Percentiles rank a stretch among this genome's conserved stretches.
Evolutionary conservation across 2,113 vertebrate species (phyloP).

Genomic region (Chauna torquata): DNA sequence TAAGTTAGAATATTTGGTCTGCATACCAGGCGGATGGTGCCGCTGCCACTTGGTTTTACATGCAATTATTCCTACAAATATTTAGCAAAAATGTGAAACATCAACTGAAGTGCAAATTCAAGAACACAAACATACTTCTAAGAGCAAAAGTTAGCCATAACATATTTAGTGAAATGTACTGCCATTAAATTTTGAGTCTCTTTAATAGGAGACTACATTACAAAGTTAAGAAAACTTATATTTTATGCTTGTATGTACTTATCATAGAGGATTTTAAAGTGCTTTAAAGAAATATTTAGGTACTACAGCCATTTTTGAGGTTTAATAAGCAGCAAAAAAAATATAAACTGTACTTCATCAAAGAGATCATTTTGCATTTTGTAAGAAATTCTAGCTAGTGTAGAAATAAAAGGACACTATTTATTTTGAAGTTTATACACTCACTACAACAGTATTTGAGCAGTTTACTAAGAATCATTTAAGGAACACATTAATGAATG

Average conservation of each 20-base stretch:
- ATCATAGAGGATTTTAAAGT: not conserved
- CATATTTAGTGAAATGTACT: not conserved
- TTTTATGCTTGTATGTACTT: not conserved
- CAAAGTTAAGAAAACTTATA: not conserved
- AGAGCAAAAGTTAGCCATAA: not conserved
- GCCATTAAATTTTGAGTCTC: not conserved
- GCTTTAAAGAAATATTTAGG: not conserved
- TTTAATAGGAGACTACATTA: not conserved
- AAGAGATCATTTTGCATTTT: not conserved
- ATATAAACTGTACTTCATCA: not conserved
- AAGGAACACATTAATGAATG: not conserved
- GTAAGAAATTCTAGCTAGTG: not conserved
- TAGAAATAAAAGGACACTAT: not conserved
- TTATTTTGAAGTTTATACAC: not conserved
- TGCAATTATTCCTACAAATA: not conserved
- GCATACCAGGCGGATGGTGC: no score
- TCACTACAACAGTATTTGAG: not conserved
- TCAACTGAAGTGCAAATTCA: not conserved
- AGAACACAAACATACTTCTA: not conserved
- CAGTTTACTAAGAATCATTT: not conserved
- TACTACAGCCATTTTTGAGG: not conserved
- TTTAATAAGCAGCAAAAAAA: not conserved
- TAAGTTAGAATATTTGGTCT: no score
- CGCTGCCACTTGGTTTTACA: not conserved
- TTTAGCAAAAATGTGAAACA: not conserved